Conservation (phyloP, 2,888 invertebrate genomes). For the Orthonevra nobilis region DNA sequence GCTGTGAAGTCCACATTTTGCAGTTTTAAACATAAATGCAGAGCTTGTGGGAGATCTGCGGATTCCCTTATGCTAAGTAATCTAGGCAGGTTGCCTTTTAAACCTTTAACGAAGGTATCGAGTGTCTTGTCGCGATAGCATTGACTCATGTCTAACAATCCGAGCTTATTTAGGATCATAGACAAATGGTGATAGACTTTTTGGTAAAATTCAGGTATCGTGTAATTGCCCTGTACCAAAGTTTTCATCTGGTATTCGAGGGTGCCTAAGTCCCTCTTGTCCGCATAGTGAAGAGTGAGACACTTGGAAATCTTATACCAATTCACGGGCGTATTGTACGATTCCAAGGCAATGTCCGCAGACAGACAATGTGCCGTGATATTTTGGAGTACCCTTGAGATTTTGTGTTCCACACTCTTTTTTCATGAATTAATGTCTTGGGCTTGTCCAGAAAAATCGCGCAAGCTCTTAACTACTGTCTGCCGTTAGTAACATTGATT, state of each 20-base stretch:
- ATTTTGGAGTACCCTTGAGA: constrained; percentile 24
- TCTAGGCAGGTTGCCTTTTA: constrained; percentile 9
- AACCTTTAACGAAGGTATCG: constrained; percentile 16
- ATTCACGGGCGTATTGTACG: background rate
- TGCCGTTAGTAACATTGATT: constrained; percentile 13
- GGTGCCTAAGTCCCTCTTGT: constrained; percentile 15
- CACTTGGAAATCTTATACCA: constrained; percentile 1
- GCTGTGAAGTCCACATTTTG: constrained; percentile 15
- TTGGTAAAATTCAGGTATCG: constrained; percentile 23
- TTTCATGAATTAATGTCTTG: constrained; percentile 18
- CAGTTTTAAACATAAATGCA: background rate
- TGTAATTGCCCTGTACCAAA: background rate
- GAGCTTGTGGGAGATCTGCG: constrained; percentile 7
- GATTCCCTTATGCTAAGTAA: constrained; percentile 7
- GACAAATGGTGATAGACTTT: constrained; percentile 23
- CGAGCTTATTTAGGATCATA: constrained; percentile 18
- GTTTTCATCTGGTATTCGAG: background rate
- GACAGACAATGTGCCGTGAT: constrained; percentile 10
- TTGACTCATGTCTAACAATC: constrained; percentile 10
- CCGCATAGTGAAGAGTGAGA: constrained; percentile 4
- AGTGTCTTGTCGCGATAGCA: constrained; percentile 13
- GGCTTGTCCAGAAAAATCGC: constrained; percentile 11
- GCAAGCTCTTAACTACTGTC: background rate
- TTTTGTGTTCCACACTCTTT: constrained; percentile 21
- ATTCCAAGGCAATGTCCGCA: constrained; percentile 19